Conservation (phyloP, 2,113 vertebrate genomes). For the Callaeas wilsoni region DNA sequence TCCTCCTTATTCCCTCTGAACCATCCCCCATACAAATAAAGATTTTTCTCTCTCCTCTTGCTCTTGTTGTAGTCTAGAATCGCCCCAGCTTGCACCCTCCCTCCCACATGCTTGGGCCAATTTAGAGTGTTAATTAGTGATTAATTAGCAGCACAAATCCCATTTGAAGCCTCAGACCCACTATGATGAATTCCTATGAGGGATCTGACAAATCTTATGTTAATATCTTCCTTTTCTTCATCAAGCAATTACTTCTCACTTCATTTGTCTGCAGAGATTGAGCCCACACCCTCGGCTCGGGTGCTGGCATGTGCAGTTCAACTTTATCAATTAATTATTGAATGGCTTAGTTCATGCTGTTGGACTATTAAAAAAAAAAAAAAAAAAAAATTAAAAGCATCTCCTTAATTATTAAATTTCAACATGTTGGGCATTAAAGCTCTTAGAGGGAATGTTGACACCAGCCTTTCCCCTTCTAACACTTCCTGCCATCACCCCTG, state of each 20-base stretch:
- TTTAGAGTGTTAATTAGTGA: slow-evolving; percentile 70
- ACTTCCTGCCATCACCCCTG: background rate
- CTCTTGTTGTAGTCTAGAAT: background rate
- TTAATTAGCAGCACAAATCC: slow-evolving; percentile 67
- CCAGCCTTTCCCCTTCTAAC: background rate
- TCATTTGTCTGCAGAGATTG: slow-evolving; percentile 59
- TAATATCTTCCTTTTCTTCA: slow-evolving; percentile 62
- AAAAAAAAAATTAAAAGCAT: slow-evolving; percentile 31
- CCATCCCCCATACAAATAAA: background rate
- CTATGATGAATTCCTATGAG: slow-evolving; percentile 53
- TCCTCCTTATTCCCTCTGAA: background rate
- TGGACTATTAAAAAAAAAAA: slow-evolving; percentile 30
- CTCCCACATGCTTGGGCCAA: background rate
- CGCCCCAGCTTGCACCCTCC: background rate
- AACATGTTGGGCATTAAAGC: background rate
- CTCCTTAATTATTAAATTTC: slow-evolving; percentile 57
- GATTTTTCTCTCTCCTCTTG: background rate
- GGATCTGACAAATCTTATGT: slow-evolving; percentile 54
- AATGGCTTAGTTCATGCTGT: slow-evolving; percentile 63
- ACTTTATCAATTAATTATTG: slow-evolving; percentile 77
- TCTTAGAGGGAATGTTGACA: background rate
- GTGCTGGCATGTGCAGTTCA: slow-evolving; percentile 32
- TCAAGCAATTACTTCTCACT: slow-evolving; percentile 68
- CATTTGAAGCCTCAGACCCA: slow-evolving; percentile 1
- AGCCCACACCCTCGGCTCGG: background rate